Conservation (phyloP, 2,888 invertebrate genomes). For the Pollenia labialis region DNA sequence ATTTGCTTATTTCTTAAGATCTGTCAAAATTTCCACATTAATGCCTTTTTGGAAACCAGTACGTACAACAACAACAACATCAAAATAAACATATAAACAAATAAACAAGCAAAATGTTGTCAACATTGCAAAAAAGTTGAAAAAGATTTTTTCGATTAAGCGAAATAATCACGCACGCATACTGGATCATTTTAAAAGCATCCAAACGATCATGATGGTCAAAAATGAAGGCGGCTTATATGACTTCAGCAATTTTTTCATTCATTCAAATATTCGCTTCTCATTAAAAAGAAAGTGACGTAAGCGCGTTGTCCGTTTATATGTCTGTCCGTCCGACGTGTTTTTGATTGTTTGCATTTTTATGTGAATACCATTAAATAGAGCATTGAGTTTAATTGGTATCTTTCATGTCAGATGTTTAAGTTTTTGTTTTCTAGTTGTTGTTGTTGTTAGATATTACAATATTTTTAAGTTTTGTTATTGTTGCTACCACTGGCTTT, state of each 20-base stretch:
- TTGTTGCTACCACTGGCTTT: background rate
- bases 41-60: background rate
- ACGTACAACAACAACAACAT: background rate
- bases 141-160: conserved; percentile 29
- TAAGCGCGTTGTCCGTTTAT: background rate
- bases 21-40: background rate
- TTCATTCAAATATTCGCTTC: conserved; percentile 14
- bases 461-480: conserved; percentile 15
- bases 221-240: conserved; percentile 26
- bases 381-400: conserved; percentile 79
- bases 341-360: conserved; percentile 22
- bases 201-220: background rate
- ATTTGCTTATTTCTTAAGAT: background rate
- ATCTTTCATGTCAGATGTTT: conserved; percentile 47
- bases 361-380: conserved; percentile 72
- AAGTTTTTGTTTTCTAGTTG: background rate
- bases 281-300: conserved; percentile 13
- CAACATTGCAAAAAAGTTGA: background rate
- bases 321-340: background rate
- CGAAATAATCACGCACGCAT: background rate
- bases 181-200: background rate
- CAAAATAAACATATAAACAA: no score
- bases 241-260: conserved; percentile 10
- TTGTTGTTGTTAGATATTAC: conserved; percentile 19
- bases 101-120: background rate